These are phyloP conservation scores for Tenualosa thibaudeaui DNA, from an alignment of 2,797 vertebrate species.

Conservation along the genomic window DNA sequence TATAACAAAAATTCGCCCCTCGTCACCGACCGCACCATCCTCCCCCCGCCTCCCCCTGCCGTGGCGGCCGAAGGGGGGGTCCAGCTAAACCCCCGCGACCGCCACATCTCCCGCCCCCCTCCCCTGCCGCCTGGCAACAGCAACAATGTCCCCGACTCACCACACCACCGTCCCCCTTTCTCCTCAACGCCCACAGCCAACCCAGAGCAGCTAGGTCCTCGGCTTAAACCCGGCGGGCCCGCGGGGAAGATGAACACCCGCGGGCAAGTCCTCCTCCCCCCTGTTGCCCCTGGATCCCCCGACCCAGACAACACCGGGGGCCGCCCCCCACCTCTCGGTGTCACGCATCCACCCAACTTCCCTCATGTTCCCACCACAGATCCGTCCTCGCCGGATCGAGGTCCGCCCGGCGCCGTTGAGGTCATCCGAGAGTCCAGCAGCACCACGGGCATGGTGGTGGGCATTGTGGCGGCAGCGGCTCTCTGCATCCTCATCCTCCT, in stretches of 20 bases:
- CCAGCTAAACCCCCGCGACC: conserved; percentile 67
- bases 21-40: conserved; percentile 92
- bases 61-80: conserved; percentile 70
- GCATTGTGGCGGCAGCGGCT: conserved; percentile 84
- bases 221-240: conserved; percentile 79
- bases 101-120: conserved; percentile 66
- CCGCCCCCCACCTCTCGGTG: conserved; percentile 76
- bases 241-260: conserved; percentile 97
- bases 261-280: conserved; percentile 83
- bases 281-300: conserved; percentile 73
- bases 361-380: conserved; percentile 93
- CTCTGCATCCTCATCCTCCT: conserved; percentile 88
- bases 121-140: not conserved
- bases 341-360: conserved; percentile 89
- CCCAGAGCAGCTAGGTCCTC: conserved; percentile 77
- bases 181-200: conserved; percentile 71
- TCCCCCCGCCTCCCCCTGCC: conserved; percentile 77
- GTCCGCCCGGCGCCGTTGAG: conserved; percentile 82
- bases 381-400: conserved; percentile 84
- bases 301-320: conserved; percentile 61
- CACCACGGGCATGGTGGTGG: conserved; percentile 88
- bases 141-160: conserved; percentile 66
- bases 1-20: conserved; percentile 89
- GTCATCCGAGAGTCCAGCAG: conserved; percentile 85
- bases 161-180: conserved; percentile 67